Conservation (phyloP, 2,797 vertebrate species). For the Apogon hyalosoma region DNA sequence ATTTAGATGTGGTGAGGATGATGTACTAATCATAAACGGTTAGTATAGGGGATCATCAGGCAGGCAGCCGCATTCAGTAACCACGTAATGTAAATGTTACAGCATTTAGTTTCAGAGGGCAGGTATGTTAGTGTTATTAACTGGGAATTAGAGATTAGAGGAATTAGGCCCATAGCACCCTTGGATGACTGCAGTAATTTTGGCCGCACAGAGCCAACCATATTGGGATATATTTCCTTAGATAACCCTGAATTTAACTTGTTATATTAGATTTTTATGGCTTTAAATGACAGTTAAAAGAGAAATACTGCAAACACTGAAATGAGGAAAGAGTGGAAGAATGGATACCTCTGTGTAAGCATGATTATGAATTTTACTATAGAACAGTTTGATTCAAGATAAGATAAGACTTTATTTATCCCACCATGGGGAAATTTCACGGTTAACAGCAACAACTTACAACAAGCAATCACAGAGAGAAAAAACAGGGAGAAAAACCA, state of each 20-base stretch:
- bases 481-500: no score
- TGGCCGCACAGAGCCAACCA: not conserved
- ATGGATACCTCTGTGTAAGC: no score
- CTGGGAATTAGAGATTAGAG: conserved; percentile 27
- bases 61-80: conserved; percentile 21
- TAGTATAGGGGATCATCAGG: conserved; percentile 42
- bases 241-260: not conserved
- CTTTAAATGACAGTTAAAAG: not conserved
- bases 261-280: not conserved
- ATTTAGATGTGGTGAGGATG: conserved; percentile 26
- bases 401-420: no score
- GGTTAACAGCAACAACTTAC: no score
- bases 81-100: conserved; percentile 39
- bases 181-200: conserved; percentile 10
- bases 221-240: not conserved
- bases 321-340: not conserved
- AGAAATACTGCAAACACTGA: not conserved
- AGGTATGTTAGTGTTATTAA: conserved; percentile 38
- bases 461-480: no score
- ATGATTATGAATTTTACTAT: no score
- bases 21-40: conserved; percentile 29
- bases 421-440: no score
- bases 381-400: no score
- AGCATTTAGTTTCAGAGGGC: conserved; percentile 39
- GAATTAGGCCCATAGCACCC: conserved; percentile 22